Conservation (phyloP, 2,113 vertebrate genomes). For the Bolborhynchus lineola region DNA sequence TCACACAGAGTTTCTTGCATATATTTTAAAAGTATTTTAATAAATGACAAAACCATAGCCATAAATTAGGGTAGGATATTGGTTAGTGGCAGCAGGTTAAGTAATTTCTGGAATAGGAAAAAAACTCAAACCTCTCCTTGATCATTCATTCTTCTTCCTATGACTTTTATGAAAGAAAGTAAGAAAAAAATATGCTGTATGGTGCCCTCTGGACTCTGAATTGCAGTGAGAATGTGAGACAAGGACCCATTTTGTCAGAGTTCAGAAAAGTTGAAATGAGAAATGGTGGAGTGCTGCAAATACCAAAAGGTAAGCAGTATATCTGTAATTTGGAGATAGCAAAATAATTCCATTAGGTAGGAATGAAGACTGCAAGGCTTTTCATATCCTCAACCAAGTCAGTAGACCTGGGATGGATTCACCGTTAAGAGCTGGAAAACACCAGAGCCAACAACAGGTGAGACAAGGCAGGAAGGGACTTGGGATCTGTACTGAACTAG, state of each 20-base stretch:
- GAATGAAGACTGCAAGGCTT: not conserved
- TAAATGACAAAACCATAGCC: not conserved
- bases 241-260: not conserved
- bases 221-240: not conserved
- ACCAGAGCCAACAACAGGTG: not conserved
- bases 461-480: not conserved
- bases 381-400: not conserved
- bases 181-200: not conserved
- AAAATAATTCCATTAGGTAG: not conserved
- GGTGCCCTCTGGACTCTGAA: not conserved
- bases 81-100: not conserved
- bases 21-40: not conserved
- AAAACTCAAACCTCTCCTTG: rapidly evolving
- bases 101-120: not conserved
- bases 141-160: not conserved
- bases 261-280: not conserved
- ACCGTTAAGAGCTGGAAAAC: not conserved
- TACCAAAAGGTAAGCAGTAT: not conserved
- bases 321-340: not conserved
- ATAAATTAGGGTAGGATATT: not conserved
- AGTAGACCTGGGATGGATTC: not conserved
- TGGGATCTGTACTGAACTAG: not conserved
- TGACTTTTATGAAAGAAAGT: not conserved
- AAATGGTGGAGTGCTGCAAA: not conserved
- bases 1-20: not conserved